Conservation (phyloP, 2,113 vertebrate genomes). For the Mesoclemmys tuberculata region DNA sequence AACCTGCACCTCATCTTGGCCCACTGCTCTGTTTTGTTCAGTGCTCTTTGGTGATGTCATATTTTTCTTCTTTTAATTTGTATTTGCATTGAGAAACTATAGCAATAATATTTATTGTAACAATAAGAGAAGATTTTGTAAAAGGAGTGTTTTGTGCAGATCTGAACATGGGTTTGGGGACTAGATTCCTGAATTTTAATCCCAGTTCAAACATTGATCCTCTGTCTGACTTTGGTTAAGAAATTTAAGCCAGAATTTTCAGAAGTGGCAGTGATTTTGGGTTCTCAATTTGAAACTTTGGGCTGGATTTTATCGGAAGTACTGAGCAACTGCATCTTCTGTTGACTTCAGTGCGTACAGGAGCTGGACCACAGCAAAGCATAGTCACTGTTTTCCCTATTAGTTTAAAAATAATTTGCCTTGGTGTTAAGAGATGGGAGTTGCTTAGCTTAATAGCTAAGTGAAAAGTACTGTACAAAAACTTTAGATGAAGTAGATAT, state of each 20-base stretch:
- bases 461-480: background rate
- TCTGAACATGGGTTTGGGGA: background rate
- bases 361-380: background rate
- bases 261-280: background rate
- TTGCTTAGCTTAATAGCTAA: background rate
- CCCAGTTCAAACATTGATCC: background rate
- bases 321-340: background rate
- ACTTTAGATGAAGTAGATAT: fast-evolving
- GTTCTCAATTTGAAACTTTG: background rate
- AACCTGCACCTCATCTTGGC: background rate
- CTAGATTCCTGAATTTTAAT: background rate
- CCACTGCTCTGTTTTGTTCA: background rate
- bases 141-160: background rate
- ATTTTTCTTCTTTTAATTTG: background rate
- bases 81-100: background rate
- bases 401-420: background rate
- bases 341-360: background rate
- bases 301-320: background rate
- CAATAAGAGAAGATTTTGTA: background rate
- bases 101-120: background rate
- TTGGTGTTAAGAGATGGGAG: background rate
- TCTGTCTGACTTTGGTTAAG: background rate
- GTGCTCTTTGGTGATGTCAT: background rate
- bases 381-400: background rate
- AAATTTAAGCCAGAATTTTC: background rate